phyloP scores from a whole-genome alignment of 2,797 vertebrate genomes.

The Mormyrops attenuatus region DNA sequence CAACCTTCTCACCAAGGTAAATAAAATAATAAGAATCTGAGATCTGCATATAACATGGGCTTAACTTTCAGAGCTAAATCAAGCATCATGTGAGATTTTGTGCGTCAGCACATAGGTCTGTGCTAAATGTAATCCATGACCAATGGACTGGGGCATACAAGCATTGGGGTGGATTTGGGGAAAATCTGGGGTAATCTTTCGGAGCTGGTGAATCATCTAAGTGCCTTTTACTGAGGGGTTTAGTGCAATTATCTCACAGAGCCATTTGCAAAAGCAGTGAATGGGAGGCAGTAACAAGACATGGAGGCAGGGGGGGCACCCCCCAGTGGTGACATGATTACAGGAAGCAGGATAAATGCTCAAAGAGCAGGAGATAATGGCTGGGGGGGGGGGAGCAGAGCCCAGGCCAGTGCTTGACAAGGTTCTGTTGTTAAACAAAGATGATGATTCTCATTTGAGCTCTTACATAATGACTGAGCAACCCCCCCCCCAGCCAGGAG shows the following conservation, averaged over 20 bases:
- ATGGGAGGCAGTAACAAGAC: not conserved
- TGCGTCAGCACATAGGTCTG: not conserved
- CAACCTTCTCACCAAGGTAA: not conserved
- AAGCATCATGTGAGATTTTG: not conserved
- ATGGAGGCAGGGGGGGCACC: not conserved
- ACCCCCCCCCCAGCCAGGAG: not conserved
- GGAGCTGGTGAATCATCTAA: conserved; percentile 43
- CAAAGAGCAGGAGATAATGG: not conserved
- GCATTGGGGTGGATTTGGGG: not conserved
- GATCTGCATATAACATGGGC: not conserved
- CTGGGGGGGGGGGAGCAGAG: not conserved
- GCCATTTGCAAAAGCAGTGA: not conserved
- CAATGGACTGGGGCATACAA: not conserved
- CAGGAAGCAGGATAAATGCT: conserved; percentile 4
- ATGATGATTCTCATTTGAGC: conserved; percentile 19
- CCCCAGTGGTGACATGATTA: not conserved
- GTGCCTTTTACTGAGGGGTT: conserved; percentile 32
- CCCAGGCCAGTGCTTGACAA: not conserved
- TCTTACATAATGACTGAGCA: conserved; percentile 32
- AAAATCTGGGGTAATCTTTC: not conserved
- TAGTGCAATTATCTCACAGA: conserved; percentile 1
- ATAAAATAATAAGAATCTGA: not conserved
- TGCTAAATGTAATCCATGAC: not conserved
- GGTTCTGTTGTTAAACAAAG: not conserved
- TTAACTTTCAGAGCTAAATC: not conserved